Percentiles rank a stretch among this genome's conserved stretches.
Conservation (phyloP, 1,140 invertebrate genomes). For the Zaprionus nigranus region DNA sequence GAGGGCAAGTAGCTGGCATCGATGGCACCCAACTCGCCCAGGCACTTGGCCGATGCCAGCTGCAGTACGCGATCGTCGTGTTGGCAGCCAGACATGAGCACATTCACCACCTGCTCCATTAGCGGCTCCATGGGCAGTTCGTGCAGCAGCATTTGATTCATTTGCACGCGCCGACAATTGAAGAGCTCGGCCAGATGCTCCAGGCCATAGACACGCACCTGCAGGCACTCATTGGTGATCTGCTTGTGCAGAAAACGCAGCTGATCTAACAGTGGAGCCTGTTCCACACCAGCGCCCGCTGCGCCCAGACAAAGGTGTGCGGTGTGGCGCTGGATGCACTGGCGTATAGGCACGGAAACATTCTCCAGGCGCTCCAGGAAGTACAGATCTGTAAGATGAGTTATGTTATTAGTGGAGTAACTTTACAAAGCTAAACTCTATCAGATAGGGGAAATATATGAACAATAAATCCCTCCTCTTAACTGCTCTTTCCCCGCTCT, state of each 20-base stretch:
- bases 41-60: slow-evolving; percentile 90
- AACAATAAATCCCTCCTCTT: too few relatives aligned
- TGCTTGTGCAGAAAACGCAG: slow-evolving; percentile 89
- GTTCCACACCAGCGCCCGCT: slow-evolving; percentile 24
- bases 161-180: slow-evolving; percentile 87
- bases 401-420: too few relatives aligned
- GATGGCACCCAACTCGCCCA: slow-evolving; percentile 95
- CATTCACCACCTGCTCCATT: slow-evolving; percentile 90
- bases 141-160: slow-evolving; percentile 90
- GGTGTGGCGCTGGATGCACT: slow-evolving; percentile 87
- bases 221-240: slow-evolving; percentile 89
- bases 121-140: slow-evolving; percentile 90
- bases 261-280: slow-evolving; percentile 86
- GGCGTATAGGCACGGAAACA: slow-evolving; percentile 88
- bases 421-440: too few relatives aligned
- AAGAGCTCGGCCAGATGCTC: slow-evolving; percentile 90
- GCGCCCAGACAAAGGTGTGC: slow-evolving; percentile 81
- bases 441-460: too few relatives aligned
- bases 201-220: slow-evolving; percentile 89
- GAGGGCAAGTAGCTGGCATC: slow-evolving; percentile 92
- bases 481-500: too few relatives aligned
- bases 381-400: slow-evolving; percentile 89
- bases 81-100: slow-evolving; percentile 89
- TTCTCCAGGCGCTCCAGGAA: slow-evolving; percentile 90
- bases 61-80: slow-evolving; percentile 89